Evolutionary conservation across 2,888 invertebrate species (phyloP).

Genomic region (Leucania comma): DNA sequence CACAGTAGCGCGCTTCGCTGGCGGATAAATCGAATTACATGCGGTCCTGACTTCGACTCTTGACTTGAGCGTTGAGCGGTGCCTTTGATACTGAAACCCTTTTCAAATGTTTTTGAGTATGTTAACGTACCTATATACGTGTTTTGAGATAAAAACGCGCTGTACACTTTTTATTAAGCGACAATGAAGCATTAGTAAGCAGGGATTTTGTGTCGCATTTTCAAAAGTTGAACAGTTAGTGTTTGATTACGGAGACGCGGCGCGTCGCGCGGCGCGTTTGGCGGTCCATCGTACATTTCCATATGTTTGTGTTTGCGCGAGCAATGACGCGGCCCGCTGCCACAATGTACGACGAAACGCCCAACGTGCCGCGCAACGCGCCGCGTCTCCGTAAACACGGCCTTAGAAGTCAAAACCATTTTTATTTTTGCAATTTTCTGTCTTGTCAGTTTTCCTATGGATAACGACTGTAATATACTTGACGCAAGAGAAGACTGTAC

Average conservation of each 20-base stretch:
- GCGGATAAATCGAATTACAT: conserved; percentile 79
- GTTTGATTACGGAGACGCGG: too few relatives aligned
- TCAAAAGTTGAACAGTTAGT: not conserved
- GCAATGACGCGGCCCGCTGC: too few relatives aligned
- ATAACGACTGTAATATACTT: too few relatives aligned
- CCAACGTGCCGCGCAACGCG: too few relatives aligned
- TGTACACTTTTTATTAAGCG: not conserved
- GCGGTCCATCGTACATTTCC: too few relatives aligned
- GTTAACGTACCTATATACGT: conserved; percentile 39
- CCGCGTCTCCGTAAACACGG: too few relatives aligned
- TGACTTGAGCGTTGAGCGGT: conserved; percentile 67
- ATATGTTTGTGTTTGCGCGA: too few relatives aligned
- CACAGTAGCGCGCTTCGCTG: conserved; percentile 70
- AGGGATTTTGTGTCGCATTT: not conserved
- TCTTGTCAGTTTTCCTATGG: too few relatives aligned
- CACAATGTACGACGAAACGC: too few relatives aligned
- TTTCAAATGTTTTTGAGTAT: conserved; percentile 70
- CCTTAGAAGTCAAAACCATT: too few relatives aligned
- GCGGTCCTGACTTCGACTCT: conserved; percentile 75
- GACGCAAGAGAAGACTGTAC: too few relatives aligned
- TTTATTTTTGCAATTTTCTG: not conserved
- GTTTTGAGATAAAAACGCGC: conserved; percentile 17
- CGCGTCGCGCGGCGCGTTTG: too few relatives aligned
- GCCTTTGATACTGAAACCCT: conserved; percentile 77
- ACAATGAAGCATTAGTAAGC: not conserved